Evolutionary conservation across 2,113 vertebrate genomes (phyloP).

Genomic region (Rhinichthys klamathensis): DNA sequence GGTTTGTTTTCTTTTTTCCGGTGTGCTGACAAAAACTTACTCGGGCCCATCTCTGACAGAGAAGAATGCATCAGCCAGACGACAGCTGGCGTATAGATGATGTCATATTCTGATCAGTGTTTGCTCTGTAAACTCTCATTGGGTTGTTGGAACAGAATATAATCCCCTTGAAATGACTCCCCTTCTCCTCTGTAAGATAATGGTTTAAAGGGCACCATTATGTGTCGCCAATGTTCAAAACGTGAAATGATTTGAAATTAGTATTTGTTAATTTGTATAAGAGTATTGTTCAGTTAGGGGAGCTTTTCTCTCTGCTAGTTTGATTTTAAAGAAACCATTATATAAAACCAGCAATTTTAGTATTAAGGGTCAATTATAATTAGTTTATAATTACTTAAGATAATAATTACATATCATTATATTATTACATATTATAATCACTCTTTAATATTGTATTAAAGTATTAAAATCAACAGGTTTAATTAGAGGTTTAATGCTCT

Average conservation of each 20-base stretch:
- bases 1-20: slow-evolving; percentile 11
- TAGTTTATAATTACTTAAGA: no score
- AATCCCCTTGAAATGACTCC: not conserved
- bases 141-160: not conserved
- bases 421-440: no score
- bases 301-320: not conserved
- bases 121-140: not conserved
- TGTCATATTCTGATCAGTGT: slow-evolving; percentile 10
- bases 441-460: no score
- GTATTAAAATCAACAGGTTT: no score
- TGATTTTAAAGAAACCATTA: not conserved
- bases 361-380: not conserved
- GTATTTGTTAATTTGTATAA: not conserved
- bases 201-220: not conserved
- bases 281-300: not conserved
- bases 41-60: slow-evolving; percentile 7
- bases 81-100: slow-evolving; percentile 23
- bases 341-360: not conserved
- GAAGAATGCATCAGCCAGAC: slow-evolving; percentile 2
- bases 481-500: no score
- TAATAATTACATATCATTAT: no score
- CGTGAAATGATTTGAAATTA: not conserved
- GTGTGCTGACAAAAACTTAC: slow-evolving; percentile 33
- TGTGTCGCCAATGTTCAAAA: not conserved
- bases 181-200: not conserved